phyloP scores from a whole-genome alignment of 2,797 vertebrate genomes.

The Novumbra hubbsi region DNA sequence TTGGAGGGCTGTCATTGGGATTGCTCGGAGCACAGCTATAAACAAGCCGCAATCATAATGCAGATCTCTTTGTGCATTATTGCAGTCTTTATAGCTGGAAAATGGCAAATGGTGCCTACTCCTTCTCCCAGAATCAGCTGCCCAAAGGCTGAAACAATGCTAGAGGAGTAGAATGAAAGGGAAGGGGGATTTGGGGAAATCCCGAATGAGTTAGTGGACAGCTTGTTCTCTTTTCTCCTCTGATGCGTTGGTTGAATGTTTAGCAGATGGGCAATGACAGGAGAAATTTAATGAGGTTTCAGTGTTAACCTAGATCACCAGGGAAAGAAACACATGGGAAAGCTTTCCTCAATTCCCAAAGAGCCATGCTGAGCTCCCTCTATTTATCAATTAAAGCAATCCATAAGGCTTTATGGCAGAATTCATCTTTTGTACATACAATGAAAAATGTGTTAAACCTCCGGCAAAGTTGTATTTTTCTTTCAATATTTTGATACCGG shows the following conservation, averaged over 20 bases:
- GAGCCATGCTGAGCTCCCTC: slow-evolving; percentile 46
- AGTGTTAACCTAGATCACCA: slow-evolving; percentile 67
- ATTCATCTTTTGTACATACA: slow-evolving; percentile 8
- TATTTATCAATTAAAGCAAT: slow-evolving; percentile 57
- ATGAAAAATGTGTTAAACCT: no score
- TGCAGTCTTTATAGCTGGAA: slow-evolving; percentile 40
- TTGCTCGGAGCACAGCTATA: slow-evolving; percentile 42
- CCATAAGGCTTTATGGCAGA: slow-evolving; percentile 24
- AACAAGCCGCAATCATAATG: slow-evolving; percentile 57
- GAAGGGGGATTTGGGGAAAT: slow-evolving; percentile 8
- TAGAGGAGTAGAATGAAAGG: slow-evolving; percentile 3
- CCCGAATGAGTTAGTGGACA: slow-evolving; percentile 47
- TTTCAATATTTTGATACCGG: no score
- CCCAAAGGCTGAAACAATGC: slow-evolving; percentile 19
- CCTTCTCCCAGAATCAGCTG: slow-evolving; percentile 24
- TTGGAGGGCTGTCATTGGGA: slow-evolving; percentile 25
- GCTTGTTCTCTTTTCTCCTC: slow-evolving; percentile 47
- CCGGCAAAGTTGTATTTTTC: no score
- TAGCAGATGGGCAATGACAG: slow-evolving; percentile 77
- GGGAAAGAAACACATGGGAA: slow-evolving; percentile 71
- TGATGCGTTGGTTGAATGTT: slow-evolving; percentile 61
- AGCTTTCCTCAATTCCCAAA: slow-evolving; percentile 65
- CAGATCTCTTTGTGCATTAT: slow-evolving; percentile 53
- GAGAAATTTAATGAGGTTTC: slow-evolving; percentile 75
- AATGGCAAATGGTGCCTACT: slow-evolving; percentile 25